A percentile compares a stretch with the other conserved stretches of the same genome.
phyloP scores from a whole-genome alignment of 1,140 invertebrate genomes.

The Achroia grisella region DNA sequence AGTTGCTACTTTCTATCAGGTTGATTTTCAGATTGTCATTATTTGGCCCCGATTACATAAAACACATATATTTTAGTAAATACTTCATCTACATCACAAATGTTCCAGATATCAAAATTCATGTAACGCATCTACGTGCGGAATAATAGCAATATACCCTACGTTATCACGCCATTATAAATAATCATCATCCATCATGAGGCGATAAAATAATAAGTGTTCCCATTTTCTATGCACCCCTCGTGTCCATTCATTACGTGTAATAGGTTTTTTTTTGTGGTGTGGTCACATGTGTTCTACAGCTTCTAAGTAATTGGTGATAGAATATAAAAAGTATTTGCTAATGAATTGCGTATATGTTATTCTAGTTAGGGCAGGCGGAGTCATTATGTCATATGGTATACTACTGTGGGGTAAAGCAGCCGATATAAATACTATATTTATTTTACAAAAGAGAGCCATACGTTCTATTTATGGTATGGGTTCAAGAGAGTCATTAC shows the following conservation, averaged over 20 bases:
- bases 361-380: no score
- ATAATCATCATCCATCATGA: conserved; percentile 35
- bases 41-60: no score
- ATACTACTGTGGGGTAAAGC: no score
- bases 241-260: conserved; percentile 31
- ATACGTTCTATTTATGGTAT: no score
- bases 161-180: background rate
- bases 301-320: conserved; percentile 13
- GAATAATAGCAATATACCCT: conserved; percentile 4
- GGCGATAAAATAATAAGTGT: conserved; percentile 55
- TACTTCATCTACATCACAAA: background rate
- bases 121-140: conserved; percentile 13
- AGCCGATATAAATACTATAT: no score
- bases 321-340: background rate
- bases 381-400: no score
- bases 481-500: no score
- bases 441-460: no score
- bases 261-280: conserved; percentile 41
- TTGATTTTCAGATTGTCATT: no score
- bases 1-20: no score
- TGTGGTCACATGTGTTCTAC: conserved; percentile 31
- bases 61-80: no score
- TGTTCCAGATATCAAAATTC: no score
- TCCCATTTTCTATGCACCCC: conserved; percentile 55
- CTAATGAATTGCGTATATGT: background rate